Conservation (phyloP, 2,888 invertebrate genomes). For the Eurytoma californica region DNA sequence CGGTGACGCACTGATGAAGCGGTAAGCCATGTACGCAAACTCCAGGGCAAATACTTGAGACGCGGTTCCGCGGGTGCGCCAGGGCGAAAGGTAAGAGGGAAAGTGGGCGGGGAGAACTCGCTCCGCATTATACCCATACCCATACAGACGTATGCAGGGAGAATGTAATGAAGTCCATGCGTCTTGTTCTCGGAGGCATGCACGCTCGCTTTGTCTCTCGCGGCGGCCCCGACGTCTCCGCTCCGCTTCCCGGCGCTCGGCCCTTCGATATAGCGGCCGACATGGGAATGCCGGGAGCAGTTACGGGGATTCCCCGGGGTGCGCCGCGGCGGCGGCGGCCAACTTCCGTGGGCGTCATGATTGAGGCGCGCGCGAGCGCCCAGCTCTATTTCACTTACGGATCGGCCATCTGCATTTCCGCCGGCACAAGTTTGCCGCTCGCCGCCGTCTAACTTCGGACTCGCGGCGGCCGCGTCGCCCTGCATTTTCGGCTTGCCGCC, state of each 20-base stretch:
- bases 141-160: neutral
- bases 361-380: slow-evolving; percentile 30
- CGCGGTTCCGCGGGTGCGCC: neutral
- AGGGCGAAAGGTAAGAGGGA: too few species aligned
- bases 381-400: slow-evolving; percentile 44
- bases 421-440: neutral
- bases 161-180: slow-evolving; percentile 44
- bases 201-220: slow-evolving; percentile 34
- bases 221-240: too few species aligned
- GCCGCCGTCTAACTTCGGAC: slow-evolving; percentile 28
- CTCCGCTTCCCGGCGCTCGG: too few species aligned
- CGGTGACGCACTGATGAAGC: too few species aligned
- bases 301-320: slow-evolving; percentile 30
- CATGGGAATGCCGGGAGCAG: slow-evolving; percentile 34
- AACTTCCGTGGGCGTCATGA: slow-evolving; percentile 47
- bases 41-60: neutral
- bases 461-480: neutral
- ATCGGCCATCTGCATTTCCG: slow-evolving; percentile 36
- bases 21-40: too few species aligned
- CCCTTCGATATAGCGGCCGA: neutral
- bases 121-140: neutral
- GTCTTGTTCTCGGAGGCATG: slow-evolving; percentile 26
- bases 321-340: neutral
- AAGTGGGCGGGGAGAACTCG: neutral
- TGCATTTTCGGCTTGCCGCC: slow-evolving; percentile 18